Base-by-base conservation (phyloP, 2,797 vertebrate genomes). In the Lepus townsendii region DNA sequence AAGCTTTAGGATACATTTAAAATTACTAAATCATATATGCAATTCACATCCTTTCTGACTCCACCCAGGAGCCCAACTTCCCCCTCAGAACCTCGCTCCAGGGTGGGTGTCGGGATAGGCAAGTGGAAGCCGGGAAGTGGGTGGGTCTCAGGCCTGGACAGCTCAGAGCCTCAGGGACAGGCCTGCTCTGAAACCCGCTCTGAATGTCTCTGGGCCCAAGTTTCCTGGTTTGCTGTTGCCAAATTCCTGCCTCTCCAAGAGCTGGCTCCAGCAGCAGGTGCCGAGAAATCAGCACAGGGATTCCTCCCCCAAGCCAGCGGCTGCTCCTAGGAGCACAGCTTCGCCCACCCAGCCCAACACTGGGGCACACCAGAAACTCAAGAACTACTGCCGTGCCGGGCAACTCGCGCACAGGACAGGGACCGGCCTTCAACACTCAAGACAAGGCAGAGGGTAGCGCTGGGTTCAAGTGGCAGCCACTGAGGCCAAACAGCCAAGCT, bases 381-480 rank as follows among this genome's bases (percentile, higher is more conserved):
- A 24, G 47, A 47, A 27, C 22, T 1, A 5, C 32, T 26, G 17
- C 9, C 30, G 12, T 1, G 22, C 16, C 1, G 12, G 63, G 72
- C 42, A 27, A 4, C 12, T 12, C 7, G 11, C 0, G 0, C 30
- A n/a, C 71, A 42, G 5, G 22, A 52, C 19, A 4, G 54, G 54
- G 54, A 30, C 9, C 4, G 47, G 38, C 57, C 66, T 12, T 17
- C 80, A 75, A 5, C 6, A 19, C 5, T n/a, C n/a, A 4, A 42
- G 42, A 62, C 38, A 62, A 83, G 62, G 38, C 14, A 9, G 30
- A 19, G 72, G n/a, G 16, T 52, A 5, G 4, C 4, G 20, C 27
- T n/a, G 19, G 4, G 57, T 38, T 12, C 20, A 5, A 54, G 35
- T 52, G 10, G 69, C 9, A 57, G 66, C 19, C 16, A 19, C 77